Percentiles rank a stretch among this genome's conserved stretches.
These are phyloP conservation scores for Reticulitermes lucifugus DNA, from an alignment of 2,888 invertebrate genomes.

Conservation along the genomic window DNA sequence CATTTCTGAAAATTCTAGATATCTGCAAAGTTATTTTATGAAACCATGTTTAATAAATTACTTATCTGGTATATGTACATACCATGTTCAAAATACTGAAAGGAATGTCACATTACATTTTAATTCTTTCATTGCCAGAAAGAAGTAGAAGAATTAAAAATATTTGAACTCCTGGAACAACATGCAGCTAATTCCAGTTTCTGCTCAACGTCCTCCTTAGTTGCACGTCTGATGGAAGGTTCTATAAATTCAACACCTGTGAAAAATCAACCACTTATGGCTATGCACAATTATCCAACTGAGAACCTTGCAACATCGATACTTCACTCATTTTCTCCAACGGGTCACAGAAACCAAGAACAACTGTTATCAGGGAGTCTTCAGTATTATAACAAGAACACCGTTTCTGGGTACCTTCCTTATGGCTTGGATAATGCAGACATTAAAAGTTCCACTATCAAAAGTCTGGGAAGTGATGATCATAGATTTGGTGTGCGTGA, in stretches of 20 bases:
- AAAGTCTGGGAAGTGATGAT: slow-evolving; percentile 56
- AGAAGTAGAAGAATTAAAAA: slow-evolving; percentile 59
- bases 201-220: slow-evolving; percentile 75
- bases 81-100: too few species aligned
- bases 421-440: slow-evolving; percentile 62
- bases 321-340: not conserved
- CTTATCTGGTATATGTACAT: too few species aligned
- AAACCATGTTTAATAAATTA: too few species aligned
- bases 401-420: slow-evolving; percentile 57
- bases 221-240: slow-evolving; percentile 67
- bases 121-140: slow-evolving; percentile 38
- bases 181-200: slow-evolving; percentile 78
- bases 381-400: not conserved
- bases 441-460: slow-evolving; percentile 55
- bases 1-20: too few species aligned
- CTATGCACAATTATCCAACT: not conserved
- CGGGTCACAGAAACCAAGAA: not conserved
- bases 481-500: not conserved
- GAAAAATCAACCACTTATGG: slow-evolving; percentile 20
- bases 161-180: slow-evolving; percentile 83
- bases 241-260: slow-evolving; percentile 60
- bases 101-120: not conserved
- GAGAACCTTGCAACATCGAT: not conserved
- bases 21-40: too few species aligned
- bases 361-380: not conserved